Base-by-base conservation (phyloP, 2,888 invertebrate genomes). In the Diarsia brunnea region DNA sequence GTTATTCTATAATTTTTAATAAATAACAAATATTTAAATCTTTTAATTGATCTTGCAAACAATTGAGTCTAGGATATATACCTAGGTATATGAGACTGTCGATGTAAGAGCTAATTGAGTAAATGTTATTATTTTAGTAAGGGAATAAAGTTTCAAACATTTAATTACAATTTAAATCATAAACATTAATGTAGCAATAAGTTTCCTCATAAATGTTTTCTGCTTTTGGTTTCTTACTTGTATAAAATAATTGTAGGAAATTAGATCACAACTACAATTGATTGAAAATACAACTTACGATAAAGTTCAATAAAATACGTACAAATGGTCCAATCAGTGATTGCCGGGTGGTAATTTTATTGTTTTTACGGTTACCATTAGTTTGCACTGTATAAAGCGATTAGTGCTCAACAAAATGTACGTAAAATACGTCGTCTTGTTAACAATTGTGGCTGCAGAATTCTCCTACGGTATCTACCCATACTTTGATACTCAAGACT, bases 401-500 rank as follows among this genome's bases (percentile, higher is more conserved):
- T 85, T 90, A 95, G 92, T 95, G 88, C 78, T 69, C 69, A 82
- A 72, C 90, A 94, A 93, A 91, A 96, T 96, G 96, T 91, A 84
- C 89, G 83, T 88, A 81, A 92, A 91, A 88, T 90, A 91, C 81
- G 90, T 93, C 89, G 93, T 89, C 73, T 88, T 93, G 83, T 87
- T 95, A 65, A 84, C 87, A 19, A 81, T 87, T 55, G 69, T 92
- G 16, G 45, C 76, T 21, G 78, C 90, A 7, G 79, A 87, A 11
- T 72, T 79, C 45, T 87, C 85, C 73, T 79, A 84, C n/a, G 91
- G 92, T 53, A 96, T 96, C 75, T 96, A 96, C 82, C 96, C 96
- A 4, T 96, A 95, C 79, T 96, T 96, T 76, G 96, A 96, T 79
- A 96, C 96, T 2, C 96, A 96, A 85, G 96, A 96, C 78, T 96